Evolutionary conservation across 2,113 vertebrate genomes (phyloP).

Genomic region (Sitta europaea): DNA sequence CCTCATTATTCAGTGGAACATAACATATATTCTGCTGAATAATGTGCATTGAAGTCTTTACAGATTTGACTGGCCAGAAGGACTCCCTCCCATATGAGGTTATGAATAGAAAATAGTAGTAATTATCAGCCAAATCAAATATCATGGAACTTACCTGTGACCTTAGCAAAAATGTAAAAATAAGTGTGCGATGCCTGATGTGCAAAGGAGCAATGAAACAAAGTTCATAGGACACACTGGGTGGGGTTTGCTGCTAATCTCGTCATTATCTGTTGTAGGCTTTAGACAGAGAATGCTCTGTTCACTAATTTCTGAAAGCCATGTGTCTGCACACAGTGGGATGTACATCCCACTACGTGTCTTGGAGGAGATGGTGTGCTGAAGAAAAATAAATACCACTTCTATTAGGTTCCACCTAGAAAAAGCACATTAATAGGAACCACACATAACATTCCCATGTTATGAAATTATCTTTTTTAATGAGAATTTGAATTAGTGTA

Average conservation of each 20-base stretch:
- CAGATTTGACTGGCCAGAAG: background rate
- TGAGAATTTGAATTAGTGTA: background rate
- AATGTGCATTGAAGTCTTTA: conserved; percentile 56
- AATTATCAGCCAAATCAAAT: conserved; percentile 50
- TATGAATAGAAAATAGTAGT: conserved; percentile 54
- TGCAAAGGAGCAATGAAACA: background rate
- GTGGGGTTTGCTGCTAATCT: background rate
- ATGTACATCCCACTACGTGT: background rate
- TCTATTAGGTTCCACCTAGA: background rate
- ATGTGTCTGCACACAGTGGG: too few relatives aligned
- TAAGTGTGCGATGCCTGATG: background rate
- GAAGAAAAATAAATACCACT: background rate
- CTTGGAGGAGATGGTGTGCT: background rate
- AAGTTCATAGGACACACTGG: background rate
- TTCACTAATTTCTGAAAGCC: background rate
- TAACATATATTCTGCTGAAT: conserved; percentile 41
- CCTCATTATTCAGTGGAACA: too few relatives aligned
- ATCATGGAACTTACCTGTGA: background rate
- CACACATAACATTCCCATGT: background rate
- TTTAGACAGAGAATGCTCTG: background rate
- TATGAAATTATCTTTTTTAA: background rate
- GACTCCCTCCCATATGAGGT: conserved; percentile 12
- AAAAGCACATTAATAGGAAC: background rate
- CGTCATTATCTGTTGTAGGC: background rate
- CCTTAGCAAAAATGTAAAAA: background rate